A percentile compares a stretch with the other conserved stretches of the same genome.
phyloP scores from a whole-genome alignment of 2,113 vertebrate genomes.

The Tylochromis polylepis region DNA sequence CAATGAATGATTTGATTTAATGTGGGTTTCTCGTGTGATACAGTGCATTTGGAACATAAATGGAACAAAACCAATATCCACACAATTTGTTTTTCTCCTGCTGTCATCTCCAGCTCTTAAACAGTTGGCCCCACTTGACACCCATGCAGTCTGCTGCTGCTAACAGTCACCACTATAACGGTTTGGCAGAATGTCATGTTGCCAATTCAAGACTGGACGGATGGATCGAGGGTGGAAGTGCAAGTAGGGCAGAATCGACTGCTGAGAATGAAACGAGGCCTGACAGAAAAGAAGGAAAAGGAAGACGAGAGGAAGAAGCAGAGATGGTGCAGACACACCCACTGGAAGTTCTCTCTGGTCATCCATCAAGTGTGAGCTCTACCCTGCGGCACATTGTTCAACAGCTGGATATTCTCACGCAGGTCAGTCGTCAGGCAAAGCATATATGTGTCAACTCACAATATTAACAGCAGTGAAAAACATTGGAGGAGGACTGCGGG shows the following conservation, averaged over 20 bases:
- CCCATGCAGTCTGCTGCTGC: neutral
- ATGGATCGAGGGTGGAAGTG: neutral
- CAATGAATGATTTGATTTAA: neutral
- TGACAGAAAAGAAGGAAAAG: neutral
- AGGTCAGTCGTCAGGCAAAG: constrained; percentile 68
- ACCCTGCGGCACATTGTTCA: constrained; percentile 84
- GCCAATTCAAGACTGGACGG: neutral
- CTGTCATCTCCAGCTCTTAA: constrained; percentile 7
- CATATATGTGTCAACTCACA: neutral
- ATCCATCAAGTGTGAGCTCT: constrained; percentile 62
- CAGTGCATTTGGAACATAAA: neutral
- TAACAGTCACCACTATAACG: neutral
- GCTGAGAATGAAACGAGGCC: constrained; percentile 7
- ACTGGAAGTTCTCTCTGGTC: constrained; percentile 49
- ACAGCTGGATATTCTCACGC: constrained; percentile 85
- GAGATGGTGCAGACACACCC: neutral
- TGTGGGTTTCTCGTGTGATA: neutral
- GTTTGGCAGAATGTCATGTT: neutral
- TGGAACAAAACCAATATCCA: neutral
- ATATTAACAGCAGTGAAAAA: neutral
- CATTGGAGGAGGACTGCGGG: neutral
- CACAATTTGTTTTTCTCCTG: neutral
- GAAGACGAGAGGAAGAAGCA: constrained; percentile 32
- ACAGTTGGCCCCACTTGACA: neutral
- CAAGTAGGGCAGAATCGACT: neutral